Conservation (phyloP, 1,140 invertebrate genomes). For the Drosophila nannoptera region DNA sequence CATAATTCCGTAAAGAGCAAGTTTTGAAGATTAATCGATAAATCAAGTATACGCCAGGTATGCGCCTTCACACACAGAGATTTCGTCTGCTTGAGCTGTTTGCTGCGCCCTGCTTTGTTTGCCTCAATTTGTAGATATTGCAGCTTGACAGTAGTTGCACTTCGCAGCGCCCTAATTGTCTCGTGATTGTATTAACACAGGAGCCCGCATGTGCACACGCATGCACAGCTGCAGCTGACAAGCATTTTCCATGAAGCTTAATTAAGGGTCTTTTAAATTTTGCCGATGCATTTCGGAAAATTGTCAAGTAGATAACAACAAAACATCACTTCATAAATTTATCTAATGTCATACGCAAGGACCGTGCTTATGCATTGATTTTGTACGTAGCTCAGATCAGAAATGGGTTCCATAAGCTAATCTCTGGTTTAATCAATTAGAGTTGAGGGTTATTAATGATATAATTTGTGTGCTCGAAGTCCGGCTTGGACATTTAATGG, state of each 20-base stretch:
- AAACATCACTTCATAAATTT: too few species aligned
- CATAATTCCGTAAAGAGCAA: too few species aligned
- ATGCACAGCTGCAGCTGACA: constrained; percentile 58
- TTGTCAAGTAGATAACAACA: too few species aligned
- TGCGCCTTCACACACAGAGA: constrained; percentile 29
- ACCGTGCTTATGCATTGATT: not conserved
- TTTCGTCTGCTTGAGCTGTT: constrained; percentile 7
- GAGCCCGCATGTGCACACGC: constrained; percentile 3
- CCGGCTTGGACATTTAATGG: constrained; percentile 2
- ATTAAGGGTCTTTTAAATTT: constrained; percentile 34
- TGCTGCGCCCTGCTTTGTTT: constrained; percentile 46
- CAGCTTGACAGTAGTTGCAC: constrained; percentile 41
- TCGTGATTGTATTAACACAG: constrained; percentile 12
- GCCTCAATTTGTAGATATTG: constrained; percentile 66
- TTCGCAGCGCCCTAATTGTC: constrained; percentile 36
- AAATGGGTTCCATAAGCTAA: not conserved
- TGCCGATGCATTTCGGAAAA: too few species aligned
- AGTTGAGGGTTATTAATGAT: not conserved
- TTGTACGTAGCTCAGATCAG: not conserved
- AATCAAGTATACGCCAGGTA: constrained; percentile 61
- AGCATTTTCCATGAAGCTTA: constrained; percentile 60
- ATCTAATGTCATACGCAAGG: too few species aligned
- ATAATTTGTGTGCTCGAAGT: not conserved
- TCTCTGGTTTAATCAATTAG: not conserved
- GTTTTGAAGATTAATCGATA: constrained; percentile 70